Percentiles rank a stretch among this genome's conserved stretches.
Conservation (phyloP, 2,113 vertebrate species). For the Phodopus roborovskii region DNA sequence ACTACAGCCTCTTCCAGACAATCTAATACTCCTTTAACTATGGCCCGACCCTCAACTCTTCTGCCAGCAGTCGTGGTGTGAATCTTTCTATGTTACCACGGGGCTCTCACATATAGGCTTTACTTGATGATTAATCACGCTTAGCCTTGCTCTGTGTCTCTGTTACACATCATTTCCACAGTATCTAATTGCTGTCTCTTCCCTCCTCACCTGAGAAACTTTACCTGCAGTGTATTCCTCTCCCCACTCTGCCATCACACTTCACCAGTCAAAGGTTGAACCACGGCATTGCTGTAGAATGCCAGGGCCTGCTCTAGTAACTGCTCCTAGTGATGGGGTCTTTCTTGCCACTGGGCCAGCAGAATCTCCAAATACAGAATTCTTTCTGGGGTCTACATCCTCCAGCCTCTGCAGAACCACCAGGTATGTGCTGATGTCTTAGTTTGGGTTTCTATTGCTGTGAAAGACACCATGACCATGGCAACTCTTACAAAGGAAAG, state of each 20-base stretch:
- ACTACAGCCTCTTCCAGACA: neutral
- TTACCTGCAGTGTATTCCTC: neutral
- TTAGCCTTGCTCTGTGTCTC: neutral
- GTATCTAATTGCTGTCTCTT: neutral
- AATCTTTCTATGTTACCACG: neutral
- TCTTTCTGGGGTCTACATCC: neutral
- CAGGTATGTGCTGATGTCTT: neutral
- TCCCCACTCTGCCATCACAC: neutral
- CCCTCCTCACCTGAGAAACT: neutral
- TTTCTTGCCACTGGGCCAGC: neutral
- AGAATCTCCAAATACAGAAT: neutral
- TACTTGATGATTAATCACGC: slow-evolving; percentile 40
- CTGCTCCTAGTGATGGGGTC: neutral
- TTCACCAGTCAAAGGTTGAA: neutral
- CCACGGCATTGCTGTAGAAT: rapidly evolving
- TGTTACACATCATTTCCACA: neutral
- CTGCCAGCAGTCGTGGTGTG: neutral
- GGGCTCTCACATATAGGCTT: neutral
- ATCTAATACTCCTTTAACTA: neutral
- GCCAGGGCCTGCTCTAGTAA: rapidly evolving
- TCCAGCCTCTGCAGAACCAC: neutral
- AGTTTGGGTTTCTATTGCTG: neutral
- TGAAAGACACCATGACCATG: neutral
- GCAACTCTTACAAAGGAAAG: neutral
- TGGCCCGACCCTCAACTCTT: neutral